Percentiles rank a stretch among this genome's conserved stretches.
Evolutionary conservation across 2,113 vertebrate genomes (phyloP).

Genomic region (Rhinopomastus cyanomelas): DNA sequence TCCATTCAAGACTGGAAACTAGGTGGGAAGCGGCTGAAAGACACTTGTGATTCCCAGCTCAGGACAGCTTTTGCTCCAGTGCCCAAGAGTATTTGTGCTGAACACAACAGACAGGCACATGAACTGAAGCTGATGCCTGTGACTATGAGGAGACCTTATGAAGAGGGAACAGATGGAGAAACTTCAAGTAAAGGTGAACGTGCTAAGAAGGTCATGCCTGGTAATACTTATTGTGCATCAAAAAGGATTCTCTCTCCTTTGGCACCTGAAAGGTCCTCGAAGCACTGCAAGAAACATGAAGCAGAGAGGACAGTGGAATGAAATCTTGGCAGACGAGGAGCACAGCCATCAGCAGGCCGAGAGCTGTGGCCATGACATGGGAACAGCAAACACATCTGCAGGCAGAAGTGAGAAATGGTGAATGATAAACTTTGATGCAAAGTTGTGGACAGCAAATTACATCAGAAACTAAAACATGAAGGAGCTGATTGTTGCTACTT

Average conservation of each 20-base stretch:
- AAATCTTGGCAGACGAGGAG: not conserved
- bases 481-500: not conserved
- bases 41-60: not conserved
- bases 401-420: not conserved
- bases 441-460: not conserved
- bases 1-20: not conserved
- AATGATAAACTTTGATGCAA: not conserved
- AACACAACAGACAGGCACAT: not conserved
- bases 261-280: not conserved
- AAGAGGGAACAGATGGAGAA: not conserved
- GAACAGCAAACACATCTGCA: not conserved
- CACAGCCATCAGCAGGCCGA: not conserved
- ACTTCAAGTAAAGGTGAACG: not conserved
- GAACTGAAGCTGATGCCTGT: not conserved
- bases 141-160: not conserved
- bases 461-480: conserved; percentile 19
- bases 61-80: not conserved
- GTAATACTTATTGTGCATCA: rapidly evolving
- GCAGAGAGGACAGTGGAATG: not conserved
- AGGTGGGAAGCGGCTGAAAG: not conserved
- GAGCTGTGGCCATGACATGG: not conserved
- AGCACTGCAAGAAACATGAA: not conserved
- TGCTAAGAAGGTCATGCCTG: not conserved
- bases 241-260: not conserved
- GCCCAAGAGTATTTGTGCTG: not conserved